A percentile compares a stretch with the other conserved stretches of the same genome.
These are phyloP conservation scores for Epiblema foenella DNA, from an alignment of 2,888 invertebrate genomes.

Conservation along the genomic window DNA sequence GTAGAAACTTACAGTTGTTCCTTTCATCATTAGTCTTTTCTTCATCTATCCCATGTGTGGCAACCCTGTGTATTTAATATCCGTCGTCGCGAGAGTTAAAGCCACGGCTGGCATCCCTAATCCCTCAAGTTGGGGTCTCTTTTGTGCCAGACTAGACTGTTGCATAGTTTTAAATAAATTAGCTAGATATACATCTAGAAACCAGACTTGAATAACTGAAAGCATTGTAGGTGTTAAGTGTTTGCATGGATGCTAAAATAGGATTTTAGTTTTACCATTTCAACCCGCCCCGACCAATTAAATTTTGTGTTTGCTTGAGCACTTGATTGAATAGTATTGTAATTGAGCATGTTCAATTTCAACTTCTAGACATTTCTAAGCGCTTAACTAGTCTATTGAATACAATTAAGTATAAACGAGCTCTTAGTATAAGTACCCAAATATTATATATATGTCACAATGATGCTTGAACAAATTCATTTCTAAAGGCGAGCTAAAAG, in stretches of 20 bases:
- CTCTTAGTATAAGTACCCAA: too few species aligned
- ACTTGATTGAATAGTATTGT: neutral
- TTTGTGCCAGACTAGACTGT: conserved; percentile 41
- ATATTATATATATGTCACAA: neutral
- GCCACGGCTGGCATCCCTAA: conserved; percentile 43
- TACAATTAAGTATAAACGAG: neutral
- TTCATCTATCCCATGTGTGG: conserved; percentile 8
- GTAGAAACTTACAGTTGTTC: neutral
- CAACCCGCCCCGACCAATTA: neutral
- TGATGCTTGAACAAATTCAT: neutral
- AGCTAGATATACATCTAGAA: conserved; percentile 36
- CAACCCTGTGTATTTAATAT: conserved; percentile 45
- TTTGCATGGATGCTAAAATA: conserved; percentile 6
- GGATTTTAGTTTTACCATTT: conserved; percentile 13
- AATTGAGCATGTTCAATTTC: neutral
- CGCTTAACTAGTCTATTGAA: neutral
- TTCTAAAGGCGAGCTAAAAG: neutral
- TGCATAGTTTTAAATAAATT: conserved; percentile 45
- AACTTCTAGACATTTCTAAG: neutral
- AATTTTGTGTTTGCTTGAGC: neutral
- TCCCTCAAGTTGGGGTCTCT: conserved; percentile 43
- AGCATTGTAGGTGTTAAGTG: conserved; percentile 31
- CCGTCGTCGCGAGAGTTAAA: conserved; percentile 40
- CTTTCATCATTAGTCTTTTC: neutral
- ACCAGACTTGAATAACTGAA: conserved; percentile 20